Base-by-base conservation (phyloP, 2,888 invertebrate species). In the Thymelicus sylvestris region DNA sequence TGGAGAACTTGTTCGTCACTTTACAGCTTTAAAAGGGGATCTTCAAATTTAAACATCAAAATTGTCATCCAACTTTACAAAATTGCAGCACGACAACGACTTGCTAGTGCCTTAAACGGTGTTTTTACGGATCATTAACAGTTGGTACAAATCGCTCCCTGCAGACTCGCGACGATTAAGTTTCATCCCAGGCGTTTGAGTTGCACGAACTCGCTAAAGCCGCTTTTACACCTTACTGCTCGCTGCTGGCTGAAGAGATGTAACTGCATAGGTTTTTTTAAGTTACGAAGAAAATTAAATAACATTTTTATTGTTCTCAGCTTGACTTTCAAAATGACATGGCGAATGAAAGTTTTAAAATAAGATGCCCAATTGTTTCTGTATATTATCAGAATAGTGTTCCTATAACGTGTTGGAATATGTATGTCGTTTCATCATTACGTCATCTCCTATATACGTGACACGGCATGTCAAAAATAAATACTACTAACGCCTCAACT, bases 141-240 rank as follows among this genome's bases (percentile, higher is more conserved):
- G 62, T 55, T 68, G 62, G 68, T 55, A 68, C 62, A 68, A 68
- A 68, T 68, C 62, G 68, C 52, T 62, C 68, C 68, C 68, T 4
- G 62, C 31, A 31, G 68, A 61, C 44, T 63, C 7, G 19, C 61
- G 38, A n/a, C 68, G 44, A 63, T 31, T 47, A 67, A 67, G 62
- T 62, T 63, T 24, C 62, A 10, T 61, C 67, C 52, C 41, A 7
- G 31, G n/a, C 19, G 38, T 50, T 60, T 39, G 8, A 67, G 38
- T 41, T 61, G 67, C 19, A 52, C 52, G n/a, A 52, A 50, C n/a
- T 47, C 48, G 15, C 10, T 67, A 61, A 67, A 41, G 67, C 7
- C 24, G 10, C 41, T 24, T 61, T n/a, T 31, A 67, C 50, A 61
- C 19, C n/a, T 50, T 38, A 59, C 48, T 60, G 50, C 8, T 52